Evolutionary conservation across 1,140 invertebrate genomes (phyloP), one percentile per base, ranked within the genome.

Genomic region (Aphelenchoides besseyi): DNA sequence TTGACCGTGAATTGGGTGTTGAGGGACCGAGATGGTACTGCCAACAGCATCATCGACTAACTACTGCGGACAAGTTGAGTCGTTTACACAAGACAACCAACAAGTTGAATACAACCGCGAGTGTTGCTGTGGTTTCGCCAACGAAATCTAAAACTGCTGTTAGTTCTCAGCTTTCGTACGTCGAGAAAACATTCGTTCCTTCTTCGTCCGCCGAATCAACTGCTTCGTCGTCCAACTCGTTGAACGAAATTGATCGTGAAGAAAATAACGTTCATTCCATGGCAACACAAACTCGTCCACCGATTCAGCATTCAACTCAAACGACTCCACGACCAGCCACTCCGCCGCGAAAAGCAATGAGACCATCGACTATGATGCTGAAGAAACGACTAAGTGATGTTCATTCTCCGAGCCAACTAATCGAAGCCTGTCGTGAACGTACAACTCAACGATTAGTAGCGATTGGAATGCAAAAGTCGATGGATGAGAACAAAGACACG

Each of bases 311-410:
- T 16, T 18, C 32, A 1, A 29, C 26, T 2, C 26, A 66, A 66
- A 66, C 32, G 32, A 35, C 16, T 23, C 63, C 32, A 28, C 16
- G 36, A 53, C 32, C 63, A 29, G 12, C 30, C 1, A 66, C 30
- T 53, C 30, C 36, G 41, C 8, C 63, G n/a, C 30, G 32, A 8
- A 35, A 33, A 53, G 36, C 32, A 30, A 12, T 66, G 12, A 37
- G 16, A 9, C 36, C 16, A 33, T 35, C 32, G 28, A 36, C 12
- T n/a, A 12, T 12, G 1, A 66, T 66, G 32, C 28, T 33, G 36
- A 55, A 66, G 59, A 61, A 66, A 33, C 55, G 55, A n/a, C 30
- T 66, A 23, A 41, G 36, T 53, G 63, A 66, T 53, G 16, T 66
- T 16, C 9, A 66, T 53, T 66, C 63, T 1, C 63, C 63, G 18